These are phyloP conservation scores for Spatula clypeata DNA, from an alignment of 2,797 vertebrate species.

Conservation along the genomic window DNA sequence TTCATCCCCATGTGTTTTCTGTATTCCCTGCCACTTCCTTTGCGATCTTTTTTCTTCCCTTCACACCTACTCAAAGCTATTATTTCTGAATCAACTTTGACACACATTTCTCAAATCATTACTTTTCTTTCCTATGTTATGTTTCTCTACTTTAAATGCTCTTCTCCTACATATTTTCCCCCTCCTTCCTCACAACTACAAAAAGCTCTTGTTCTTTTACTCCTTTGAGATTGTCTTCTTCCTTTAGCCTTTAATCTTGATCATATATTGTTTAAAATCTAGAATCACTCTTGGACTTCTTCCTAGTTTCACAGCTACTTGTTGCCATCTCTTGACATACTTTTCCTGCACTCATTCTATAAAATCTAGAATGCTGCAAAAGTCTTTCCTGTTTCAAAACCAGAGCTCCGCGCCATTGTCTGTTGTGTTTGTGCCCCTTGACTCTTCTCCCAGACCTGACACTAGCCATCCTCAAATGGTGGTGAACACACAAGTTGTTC, in stretches of 20 bases:
- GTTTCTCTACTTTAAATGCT: conserved; percentile 18
- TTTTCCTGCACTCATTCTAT: background rate
- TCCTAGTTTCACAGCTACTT: background rate
- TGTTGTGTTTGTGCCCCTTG: background rate
- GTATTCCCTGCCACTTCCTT: conserved; percentile 38
- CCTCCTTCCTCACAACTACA: background rate
- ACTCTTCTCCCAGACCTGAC: background rate
- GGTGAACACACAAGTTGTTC: background rate
- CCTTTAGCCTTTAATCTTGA: background rate
- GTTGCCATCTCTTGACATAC: background rate
- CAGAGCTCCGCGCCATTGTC: background rate
- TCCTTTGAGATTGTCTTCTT: background rate
- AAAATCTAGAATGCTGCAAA: background rate
- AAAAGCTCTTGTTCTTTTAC: background rate
- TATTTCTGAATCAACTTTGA: conserved; percentile 59
- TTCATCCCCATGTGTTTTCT: conserved; percentile 20
- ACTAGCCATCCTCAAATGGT: background rate
- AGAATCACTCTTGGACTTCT: background rate
- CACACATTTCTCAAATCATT: conserved; percentile 41
- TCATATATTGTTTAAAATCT: background rate
- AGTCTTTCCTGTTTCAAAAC: background rate
- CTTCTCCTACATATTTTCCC: conserved; percentile 7
- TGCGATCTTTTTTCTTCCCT: conserved; percentile 32
- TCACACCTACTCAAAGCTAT: conserved; percentile 61
- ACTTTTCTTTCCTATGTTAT: conserved; percentile 4